Conservation (phyloP, 2,113 vertebrate genomes). For the Eudorcas thomsonii region DNA sequence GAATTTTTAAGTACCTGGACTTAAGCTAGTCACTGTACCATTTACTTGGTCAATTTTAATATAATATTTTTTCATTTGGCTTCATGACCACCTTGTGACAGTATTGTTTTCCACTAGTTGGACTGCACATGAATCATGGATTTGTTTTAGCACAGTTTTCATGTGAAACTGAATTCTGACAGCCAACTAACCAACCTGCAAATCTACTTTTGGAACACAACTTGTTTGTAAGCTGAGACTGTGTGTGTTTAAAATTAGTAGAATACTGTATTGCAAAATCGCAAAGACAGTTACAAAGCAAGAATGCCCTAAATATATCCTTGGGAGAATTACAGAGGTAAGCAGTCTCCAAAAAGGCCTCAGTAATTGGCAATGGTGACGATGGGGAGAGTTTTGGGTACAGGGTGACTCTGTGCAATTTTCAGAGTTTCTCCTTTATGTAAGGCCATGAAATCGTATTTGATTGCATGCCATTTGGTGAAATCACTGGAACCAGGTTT, state of each 20-base stretch:
- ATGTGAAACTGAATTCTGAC: background rate
- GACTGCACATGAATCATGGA: background rate
- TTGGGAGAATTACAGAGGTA: background rate
- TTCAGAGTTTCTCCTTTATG: background rate
- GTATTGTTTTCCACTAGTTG: conserved; percentile 2
- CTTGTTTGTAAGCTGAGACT: conserved; percentile 29
- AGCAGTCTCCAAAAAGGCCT: background rate
- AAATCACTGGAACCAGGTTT: background rate
- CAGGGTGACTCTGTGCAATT: background rate
- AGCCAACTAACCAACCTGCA: background rate
- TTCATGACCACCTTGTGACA: background rate
- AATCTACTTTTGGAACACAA: conserved; percentile 45
- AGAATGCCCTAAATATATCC: conserved; percentile 21
- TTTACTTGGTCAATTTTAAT: background rate
- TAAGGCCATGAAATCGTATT: background rate
- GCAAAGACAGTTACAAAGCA: background rate
- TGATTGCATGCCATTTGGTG: background rate
- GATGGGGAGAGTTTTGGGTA: background rate
- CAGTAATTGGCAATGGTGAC: background rate
- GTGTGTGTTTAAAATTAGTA: conserved; percentile 45
- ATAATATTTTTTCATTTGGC: background rate
- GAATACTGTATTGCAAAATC: background rate
- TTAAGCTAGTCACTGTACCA: background rate
- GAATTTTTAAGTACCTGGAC: background rate
- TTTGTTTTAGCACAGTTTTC: background rate